phyloP scores from a whole-genome alignment of 1,140 invertebrate genomes.

The Plectus sambesii region DNA sequence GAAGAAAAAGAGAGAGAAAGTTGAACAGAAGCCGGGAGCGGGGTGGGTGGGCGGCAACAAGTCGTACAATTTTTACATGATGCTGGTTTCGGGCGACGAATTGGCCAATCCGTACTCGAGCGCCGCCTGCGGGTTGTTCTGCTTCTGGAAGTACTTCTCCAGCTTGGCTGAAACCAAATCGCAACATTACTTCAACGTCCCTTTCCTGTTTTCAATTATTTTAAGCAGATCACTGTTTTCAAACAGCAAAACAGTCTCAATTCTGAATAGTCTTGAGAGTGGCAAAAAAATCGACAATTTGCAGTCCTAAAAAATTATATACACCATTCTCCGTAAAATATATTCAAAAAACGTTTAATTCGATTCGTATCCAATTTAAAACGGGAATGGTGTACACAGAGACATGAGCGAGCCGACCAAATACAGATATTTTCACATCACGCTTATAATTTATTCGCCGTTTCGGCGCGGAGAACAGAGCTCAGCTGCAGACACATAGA shows the following conservation, averaged over 20 bases:
- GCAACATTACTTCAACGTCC: neutral
- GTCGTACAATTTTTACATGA: too few species aligned
- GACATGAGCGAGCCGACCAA: neutral
- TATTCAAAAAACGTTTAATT: conserved; percentile 3
- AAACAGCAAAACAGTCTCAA: neutral
- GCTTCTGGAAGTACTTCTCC: conserved; percentile 45
- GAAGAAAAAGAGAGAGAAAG: too few species aligned
- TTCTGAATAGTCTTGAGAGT: neutral
- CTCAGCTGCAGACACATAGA: neutral
- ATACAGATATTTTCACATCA: conserved; percentile 2
- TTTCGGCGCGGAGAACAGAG: conserved; percentile 1
- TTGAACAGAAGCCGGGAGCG: too few species aligned
- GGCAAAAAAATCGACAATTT: neutral
- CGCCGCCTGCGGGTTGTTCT: too few species aligned
- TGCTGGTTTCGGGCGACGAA: too few species aligned
- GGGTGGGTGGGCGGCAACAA: too few species aligned
- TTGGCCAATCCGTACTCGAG: too few species aligned
- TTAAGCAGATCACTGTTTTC: neutral
- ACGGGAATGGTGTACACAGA: neutral
- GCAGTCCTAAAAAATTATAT: neutral
- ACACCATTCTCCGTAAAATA: neutral
- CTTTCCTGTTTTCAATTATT: neutral
- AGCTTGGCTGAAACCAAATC: conserved; percentile 37
- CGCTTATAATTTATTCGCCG: neutral
- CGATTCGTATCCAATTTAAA: conserved; percentile 8